Base-by-base conservation (phyloP, 1,140 invertebrate genomes). In the Mya arenaria region DNA sequence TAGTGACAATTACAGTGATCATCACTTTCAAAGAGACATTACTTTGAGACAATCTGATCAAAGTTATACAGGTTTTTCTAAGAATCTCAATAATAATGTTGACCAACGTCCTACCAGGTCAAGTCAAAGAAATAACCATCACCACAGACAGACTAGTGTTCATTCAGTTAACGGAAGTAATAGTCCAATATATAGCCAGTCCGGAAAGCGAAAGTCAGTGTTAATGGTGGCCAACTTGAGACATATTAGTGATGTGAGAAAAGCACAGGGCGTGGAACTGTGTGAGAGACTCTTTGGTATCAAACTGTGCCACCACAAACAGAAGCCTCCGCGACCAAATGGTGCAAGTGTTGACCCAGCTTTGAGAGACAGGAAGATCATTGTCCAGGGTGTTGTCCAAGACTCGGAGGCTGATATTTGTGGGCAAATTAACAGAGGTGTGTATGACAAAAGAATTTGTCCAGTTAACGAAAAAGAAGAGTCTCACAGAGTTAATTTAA, bases 201-300 rank as follows among this genome's bases (percentile, higher is more conserved):
- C 79, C 28, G 79, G 79, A 4, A 82, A 82, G 58, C 48, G 79
- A 30, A 82, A 82, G 34, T 82, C 79, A 52, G 71, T 82, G 17
- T 34, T 44, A n/a, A 63, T 82, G 60, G 69, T 74, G 28, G 68
- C 79, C 28, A 41, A 82, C 63, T 4, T 63, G 10, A 65, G 28
- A 28, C n/a, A 65, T 55, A 23, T 82, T 37, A 56, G 56, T 28
- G 48, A 71, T 73, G 41, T 73, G 32, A 23, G 10, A 19, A 73
- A 52, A 19, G 63, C 41, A 6, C 60, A 55, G 13, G 79, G 69
- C 55, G 34, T 82, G n/a, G 44, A 39, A 23, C 30, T 82, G 30
- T 82, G 79, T 66, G 71, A 82, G 34, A 73, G 55, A 63, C 44
- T 82, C 28, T 82, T 73, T 63, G 79, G 79, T 32, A 82, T 82